Evolutionary conservation across 2,888 invertebrate species (phyloP), one percentile per base, ranked within the genome.

Genomic region (Phortica okadai): DNA sequence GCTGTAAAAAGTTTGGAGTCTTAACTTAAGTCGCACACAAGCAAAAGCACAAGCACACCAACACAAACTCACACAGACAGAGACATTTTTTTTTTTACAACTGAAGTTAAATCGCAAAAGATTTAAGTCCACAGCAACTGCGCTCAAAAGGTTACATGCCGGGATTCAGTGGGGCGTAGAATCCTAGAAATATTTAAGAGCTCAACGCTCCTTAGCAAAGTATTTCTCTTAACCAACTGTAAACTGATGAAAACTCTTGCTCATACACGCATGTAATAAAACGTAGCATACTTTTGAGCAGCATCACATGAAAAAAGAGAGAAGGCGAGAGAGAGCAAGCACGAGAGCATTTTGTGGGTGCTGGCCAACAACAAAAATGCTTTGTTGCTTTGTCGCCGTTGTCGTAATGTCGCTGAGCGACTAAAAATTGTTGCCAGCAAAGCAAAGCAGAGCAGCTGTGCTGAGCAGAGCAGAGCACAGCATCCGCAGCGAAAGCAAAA

Each of bases 351-450:
- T 72, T 72, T 72, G 70, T 72, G 66, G 69, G 77, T 66, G 69
- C 25, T 44, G 50, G 73, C 77, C 59, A 6, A 21, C 21, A 69
- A 21, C 21, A 21, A 21, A 0, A 16, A 50, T 70, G 45, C 54
- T 21, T 50, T 70, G 70, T 70, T 16, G 50, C 54, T 45, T 73
- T 73, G 73, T 73, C 62, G 62, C 16, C 25, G 62, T 10, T 7
- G 16, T 10, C 69, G 73, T 67, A 80, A 83, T 89, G 90, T 83
- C 77, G 89, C 82, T 88, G 79, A 88, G 88, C 82, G 74, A 74
- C 74, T 41, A 11, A 6, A 25, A 33, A 45, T 54, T 54, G 33
- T 33, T 62, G 21, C 6, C 62, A 62, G 25, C 45, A 74, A 59
- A 78, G 70, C 85, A 72, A 69, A 77, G 75, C 76, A 56, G 72